Conservation (phyloP, 2,888 invertebrate species). For the Autographa gamma region DNA sequence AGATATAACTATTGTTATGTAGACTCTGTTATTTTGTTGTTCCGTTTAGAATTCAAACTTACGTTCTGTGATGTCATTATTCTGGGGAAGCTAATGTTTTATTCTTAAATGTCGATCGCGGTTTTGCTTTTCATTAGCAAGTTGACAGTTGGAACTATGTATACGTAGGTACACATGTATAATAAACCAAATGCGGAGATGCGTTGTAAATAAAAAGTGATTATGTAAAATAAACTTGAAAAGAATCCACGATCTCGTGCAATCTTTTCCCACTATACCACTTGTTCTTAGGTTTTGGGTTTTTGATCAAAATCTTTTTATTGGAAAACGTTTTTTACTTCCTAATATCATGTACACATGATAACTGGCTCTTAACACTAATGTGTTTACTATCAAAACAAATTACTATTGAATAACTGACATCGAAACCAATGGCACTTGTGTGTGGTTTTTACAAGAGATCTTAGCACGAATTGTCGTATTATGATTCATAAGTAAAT, state of each 20-base stretch:
- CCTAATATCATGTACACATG: background rate
- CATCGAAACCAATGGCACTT: background rate
- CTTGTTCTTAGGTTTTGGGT: background rate
- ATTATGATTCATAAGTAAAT: background rate
- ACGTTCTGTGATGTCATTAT: slow-evolving; percentile 43
- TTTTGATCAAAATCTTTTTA: background rate
- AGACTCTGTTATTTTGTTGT: slow-evolving; percentile 26
- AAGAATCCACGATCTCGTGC: too few relatives aligned
- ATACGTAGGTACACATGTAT: background rate
- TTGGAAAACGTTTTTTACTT: background rate
- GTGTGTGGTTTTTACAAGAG: background rate
- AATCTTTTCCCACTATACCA: background rate
- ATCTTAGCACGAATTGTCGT: background rate
- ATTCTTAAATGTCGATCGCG: slow-evolving; percentile 23
- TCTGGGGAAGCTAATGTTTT: slow-evolving; percentile 35
- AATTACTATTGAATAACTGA: background rate
- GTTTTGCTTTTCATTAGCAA: background rate
- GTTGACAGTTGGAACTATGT: background rate
- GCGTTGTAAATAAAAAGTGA: too few relatives aligned
- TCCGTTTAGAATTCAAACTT: slow-evolving; percentile 31
- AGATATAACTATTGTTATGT: slow-evolving; percentile 44
- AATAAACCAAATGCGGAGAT: too few relatives aligned
- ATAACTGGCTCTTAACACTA: background rate
- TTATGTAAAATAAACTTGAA: too few relatives aligned
- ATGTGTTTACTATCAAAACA: slow-evolving; percentile 1